phyloP scores from a whole-genome alignment of 2,113 vertebrate species.

The Phyllostomus hastatus region DNA sequence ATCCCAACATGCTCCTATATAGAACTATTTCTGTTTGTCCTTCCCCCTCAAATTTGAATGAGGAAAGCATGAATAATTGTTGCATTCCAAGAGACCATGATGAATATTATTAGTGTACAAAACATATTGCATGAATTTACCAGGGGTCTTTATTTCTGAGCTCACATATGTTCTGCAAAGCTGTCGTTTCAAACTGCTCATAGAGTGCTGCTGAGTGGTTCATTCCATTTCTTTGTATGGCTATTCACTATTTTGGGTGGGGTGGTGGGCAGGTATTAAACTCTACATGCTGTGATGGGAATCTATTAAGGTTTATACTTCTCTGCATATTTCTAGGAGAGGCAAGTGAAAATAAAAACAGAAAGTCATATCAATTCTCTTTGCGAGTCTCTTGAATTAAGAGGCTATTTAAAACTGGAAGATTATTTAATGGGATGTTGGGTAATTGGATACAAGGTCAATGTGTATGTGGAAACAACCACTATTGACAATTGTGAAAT shows the following conservation, averaged over 20 bases:
- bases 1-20: slow-evolving; percentile 52
- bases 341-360: slow-evolving; percentile 38
- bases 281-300: neutral
- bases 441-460: neutral
- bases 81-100: slow-evolving; percentile 47
- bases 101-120: slow-evolving; percentile 65
- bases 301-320: slow-evolving; percentile 50
- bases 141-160: slow-evolving; percentile 72
- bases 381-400: slow-evolving; percentile 43
- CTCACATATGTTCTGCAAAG: slow-evolving; percentile 71
- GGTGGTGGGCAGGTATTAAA: slow-evolving; percentile 45
- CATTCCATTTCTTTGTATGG: slow-evolving; percentile 62
- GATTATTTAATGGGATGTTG: neutral
- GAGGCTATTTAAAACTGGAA: slow-evolving; percentile 29
- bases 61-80: slow-evolving; percentile 61
- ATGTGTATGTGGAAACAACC: neutral
- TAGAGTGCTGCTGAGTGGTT: slow-evolving; percentile 22
- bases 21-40: slow-evolving; percentile 39
- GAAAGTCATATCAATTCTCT: slow-evolving; percentile 20
- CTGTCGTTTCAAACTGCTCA: slow-evolving; percentile 62
- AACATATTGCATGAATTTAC: slow-evolving; percentile 73
- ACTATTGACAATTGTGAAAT: slow-evolving; percentile 2
- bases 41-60: neutral
- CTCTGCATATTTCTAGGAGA: slow-evolving; percentile 42
- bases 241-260: slow-evolving; percentile 46